A percentile compares a stretch with the other conserved stretches of the same genome.
phyloP scores from a whole-genome alignment of 2,888 invertebrate species.

The Clanis bilineata region DNA sequence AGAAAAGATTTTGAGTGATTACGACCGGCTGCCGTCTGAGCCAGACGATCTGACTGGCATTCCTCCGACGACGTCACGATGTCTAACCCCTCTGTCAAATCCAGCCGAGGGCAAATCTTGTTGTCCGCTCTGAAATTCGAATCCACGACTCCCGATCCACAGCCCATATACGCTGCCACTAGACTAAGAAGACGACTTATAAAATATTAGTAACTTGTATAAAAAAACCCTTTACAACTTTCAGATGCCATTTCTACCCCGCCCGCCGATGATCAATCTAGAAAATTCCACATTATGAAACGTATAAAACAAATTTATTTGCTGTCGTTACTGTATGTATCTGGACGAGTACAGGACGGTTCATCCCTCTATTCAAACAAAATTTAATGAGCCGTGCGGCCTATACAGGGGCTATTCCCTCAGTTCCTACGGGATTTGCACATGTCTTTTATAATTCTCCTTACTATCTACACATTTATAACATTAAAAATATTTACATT shows the following conservation, averaged over 20 bases:
- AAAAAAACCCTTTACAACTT: background rate
- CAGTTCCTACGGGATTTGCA: constrained; percentile 28
- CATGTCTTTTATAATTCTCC: constrained; percentile 18
- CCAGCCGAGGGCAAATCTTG: no score
- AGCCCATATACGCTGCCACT: no score
- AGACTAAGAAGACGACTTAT: no score
- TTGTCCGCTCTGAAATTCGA: no score
- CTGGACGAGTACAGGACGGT: constrained; percentile 56
- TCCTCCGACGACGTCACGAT: no score
- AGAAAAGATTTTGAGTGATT: no score
- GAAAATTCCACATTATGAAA: background rate
- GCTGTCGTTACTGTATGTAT: constrained; percentile 44
- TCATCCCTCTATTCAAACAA: constrained; percentile 79
- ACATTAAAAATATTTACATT: background rate
- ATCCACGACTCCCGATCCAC: no score
- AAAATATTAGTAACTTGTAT: constrained; percentile 16
- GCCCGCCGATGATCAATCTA: background rate
- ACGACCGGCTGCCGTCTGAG: no score
- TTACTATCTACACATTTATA: background rate
- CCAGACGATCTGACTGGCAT: no score
- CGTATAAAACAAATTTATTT: constrained; percentile 26
- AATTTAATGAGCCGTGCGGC: constrained; percentile 74
- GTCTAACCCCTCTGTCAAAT: no score
- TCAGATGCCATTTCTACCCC: background rate
- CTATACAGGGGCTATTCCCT: constrained; percentile 39